Percentiles rank a stretch among this genome's conserved stretches.
phyloP scores from a whole-genome alignment of 1,140 invertebrate species.

The Diabrotica virgifera region DNA sequence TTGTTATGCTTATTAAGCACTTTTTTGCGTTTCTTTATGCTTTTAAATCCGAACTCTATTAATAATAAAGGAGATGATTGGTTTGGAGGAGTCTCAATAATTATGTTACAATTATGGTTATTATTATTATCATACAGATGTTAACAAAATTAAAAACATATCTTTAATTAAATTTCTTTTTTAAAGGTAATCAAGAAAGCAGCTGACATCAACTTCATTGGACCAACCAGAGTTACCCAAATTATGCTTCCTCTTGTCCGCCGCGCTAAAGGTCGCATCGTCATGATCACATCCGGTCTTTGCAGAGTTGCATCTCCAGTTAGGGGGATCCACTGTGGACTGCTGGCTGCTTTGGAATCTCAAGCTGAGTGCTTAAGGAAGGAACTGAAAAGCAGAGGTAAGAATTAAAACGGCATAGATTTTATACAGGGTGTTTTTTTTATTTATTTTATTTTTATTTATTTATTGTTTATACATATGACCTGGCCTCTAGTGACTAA shows the following conservation, averaged over 20 bases:
- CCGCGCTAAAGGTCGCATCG: constrained; percentile 67
- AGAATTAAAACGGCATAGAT: not conserved
- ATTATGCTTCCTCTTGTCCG: constrained; percentile 78
- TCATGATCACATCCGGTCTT: constrained; percentile 66
- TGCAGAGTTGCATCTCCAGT: constrained; percentile 75
- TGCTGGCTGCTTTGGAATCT: constrained; percentile 73
- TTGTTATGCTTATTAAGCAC: too few relatives aligned
- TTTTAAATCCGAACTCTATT: too few relatives aligned
- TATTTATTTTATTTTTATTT: too few relatives aligned
- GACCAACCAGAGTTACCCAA: constrained; percentile 69
- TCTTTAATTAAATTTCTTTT: constrained; percentile 7
- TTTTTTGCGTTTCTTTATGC: too few relatives aligned
- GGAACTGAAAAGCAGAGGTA: constrained; percentile 64
- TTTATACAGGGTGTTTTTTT: too few relatives aligned
- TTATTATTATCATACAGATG: too few relatives aligned
- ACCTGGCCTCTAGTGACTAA: too few relatives aligned
- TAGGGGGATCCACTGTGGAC: constrained; percentile 75
- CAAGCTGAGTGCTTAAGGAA: constrained; percentile 76
- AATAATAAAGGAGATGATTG: too few relatives aligned
- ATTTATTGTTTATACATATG: too few relatives aligned
- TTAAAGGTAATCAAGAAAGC: constrained; percentile 62
- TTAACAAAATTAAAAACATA: too few relatives aligned
- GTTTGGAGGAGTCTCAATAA: too few relatives aligned
- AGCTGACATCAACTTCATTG: constrained; percentile 74
- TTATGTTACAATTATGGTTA: too few relatives aligned